Base-by-base conservation (phyloP, 2,888 invertebrate species). In the Spilosoma lubricipeda region DNA sequence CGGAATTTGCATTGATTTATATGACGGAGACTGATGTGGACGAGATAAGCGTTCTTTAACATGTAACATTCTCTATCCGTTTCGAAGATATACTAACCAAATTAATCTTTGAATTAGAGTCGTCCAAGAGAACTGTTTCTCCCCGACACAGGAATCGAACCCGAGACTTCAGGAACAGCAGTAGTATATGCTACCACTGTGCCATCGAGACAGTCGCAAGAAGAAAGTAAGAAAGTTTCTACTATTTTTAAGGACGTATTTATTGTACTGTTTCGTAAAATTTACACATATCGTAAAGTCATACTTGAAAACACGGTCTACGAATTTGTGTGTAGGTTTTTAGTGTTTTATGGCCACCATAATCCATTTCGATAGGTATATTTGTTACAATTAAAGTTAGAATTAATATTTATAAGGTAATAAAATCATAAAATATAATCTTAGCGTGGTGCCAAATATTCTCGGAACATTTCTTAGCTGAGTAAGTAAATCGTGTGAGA, bases 401-500 rank as follows among this genome's bases (percentile, higher is more conserved):
- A 52, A 52, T 52, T 56, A n/a, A 56, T n/a, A n/a, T n/a, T n/a
- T n/a, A n/a, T 56, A n/a, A 56, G 52, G 4, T 30, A 30, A 18
- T 18, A 63, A 27, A 18, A 15, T 0, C 30, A 63, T 59, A 63
- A 63, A 30, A 67, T 15, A 20, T 30, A 30, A 45, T 20, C 30
- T 30, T 27, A 27, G 8, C 27, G 45, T 45, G 45, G 20, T 30
- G 42, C 67, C 45, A 20, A 67, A 67, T 39, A 56, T 23, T 69
- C 56, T 69, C 11, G 30, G 67, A 45, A 67, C 2, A 48, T 30
- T 48, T 45, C 30, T 30, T 23, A 23, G 11, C 67, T 23, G 30
- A 67, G 48, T 70, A 8, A 20, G 18, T 59, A 18, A 39, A 69
- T 36, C n/a, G n/a, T 56, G 56, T 56, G 69, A 63, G 63, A 30